Base-by-base conservation (phyloP, 2,888 invertebrate genomes). In the Eugnorisma glareosa region DNA sequence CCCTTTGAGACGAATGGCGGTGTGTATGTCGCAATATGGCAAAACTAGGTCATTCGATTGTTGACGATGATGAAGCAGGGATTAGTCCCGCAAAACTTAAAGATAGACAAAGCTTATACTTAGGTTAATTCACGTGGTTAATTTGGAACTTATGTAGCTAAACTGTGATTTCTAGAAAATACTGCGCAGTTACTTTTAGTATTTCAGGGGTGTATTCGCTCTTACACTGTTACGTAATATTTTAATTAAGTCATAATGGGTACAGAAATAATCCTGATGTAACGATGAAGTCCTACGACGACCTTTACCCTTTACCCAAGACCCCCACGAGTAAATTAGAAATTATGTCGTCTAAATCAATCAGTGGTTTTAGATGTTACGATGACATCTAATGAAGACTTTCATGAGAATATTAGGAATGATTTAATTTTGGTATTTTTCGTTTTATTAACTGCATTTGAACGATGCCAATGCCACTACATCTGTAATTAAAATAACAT, bases 11-110 rank as follows among this genome's bases (percentile, higher is more conserved):
- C 18, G 28, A 28, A 66, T 73, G 24, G 40, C 45, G 57, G 43
- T 59, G 73, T 67, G 64, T 64, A 54, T 35, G 24, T 24, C 7
- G 28, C 37, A 75, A 75, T 64, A 64, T 64, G 15, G 31, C 43
- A 43, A 67, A 79, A 80, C 15, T 75, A 79, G 75, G 75, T 81
- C 67, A 72, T 35, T 43, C 54, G 24, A 45, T 43, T 15, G 35
- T 48, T 28, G 40, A 63, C 7, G 21, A 28, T 48, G 21, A 54
- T n/a, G 4, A 54, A 3, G 31, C 2, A 54, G 45, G 24, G 31
- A 31, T 15, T 11, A 48, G 2, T 18, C 18, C 40, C 35, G 28
- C 21, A 73, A 54, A 64, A 40, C 45, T 35, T 0, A 2, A 31
- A 40, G 4, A n/a, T 35, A 31, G 40, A 37, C 40, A 48, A 57